Conservation (phyloP, 2,888 invertebrate genomes). For the Aleiodes testaceus region DNA sequence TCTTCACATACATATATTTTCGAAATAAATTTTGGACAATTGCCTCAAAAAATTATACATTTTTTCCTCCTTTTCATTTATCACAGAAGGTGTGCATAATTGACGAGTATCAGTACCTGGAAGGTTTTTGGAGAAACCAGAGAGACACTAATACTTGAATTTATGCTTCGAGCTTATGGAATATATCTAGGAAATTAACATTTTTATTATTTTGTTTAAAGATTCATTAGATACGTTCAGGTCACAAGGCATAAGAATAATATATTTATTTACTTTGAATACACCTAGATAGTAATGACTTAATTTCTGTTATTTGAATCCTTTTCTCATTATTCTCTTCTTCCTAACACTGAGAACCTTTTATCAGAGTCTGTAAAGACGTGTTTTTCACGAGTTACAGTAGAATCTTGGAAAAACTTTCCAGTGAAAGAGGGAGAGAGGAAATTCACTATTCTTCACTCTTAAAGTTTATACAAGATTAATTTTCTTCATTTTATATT, state of each 20-base stretch:
- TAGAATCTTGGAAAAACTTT: too few species aligned
- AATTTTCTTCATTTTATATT: conserved; percentile 37
- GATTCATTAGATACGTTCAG: conserved; percentile 49
- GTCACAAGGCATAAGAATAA: conserved; percentile 52
- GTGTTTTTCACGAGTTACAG: not conserved
- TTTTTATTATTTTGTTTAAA: too few species aligned
- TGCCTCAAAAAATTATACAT: conserved; percentile 62
- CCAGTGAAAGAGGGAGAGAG: too few species aligned
- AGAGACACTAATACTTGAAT: conserved; percentile 61
- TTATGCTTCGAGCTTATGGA: conserved; percentile 43
- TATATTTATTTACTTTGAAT: not conserved
- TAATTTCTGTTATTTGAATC: too few species aligned
- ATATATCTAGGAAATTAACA: too few species aligned
- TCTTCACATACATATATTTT: conserved; percentile 8
- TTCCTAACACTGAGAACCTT: conserved; percentile 51
- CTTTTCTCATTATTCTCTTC: conserved; percentile 6
- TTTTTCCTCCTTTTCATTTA: conserved; percentile 53
- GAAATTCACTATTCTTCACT: not conserved
- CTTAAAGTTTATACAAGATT: conserved; percentile 33
- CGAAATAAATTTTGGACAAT: conserved; percentile 23
- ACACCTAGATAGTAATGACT: too few species aligned
- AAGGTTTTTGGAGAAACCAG: conserved; percentile 50
- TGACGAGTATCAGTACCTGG: conserved; percentile 59
- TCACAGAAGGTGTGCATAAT: conserved; percentile 68
- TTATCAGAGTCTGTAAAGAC: conserved; percentile 19